These are phyloP conservation scores for Melieria crassipennis DNA, from an alignment of 2,888 invertebrate genomes.

Conservation along the genomic window DNA sequence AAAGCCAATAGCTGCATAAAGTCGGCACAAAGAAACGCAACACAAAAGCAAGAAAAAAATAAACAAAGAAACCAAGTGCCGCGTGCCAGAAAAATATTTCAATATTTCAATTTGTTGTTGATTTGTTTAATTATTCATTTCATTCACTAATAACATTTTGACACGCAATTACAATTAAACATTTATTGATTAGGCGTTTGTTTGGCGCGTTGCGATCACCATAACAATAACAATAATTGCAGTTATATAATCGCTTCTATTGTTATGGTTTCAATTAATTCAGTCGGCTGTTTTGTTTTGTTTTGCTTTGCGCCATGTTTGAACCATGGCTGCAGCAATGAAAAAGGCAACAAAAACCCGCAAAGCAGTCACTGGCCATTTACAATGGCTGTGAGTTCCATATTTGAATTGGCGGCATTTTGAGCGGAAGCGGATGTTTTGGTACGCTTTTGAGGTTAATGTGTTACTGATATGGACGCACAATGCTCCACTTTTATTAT, in stretches of 20 bases:
- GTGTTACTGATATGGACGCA: background rate
- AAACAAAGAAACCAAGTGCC: background rate
- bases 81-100: background rate
- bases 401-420: background rate
- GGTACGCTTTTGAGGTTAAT: background rate
- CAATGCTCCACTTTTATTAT: no score
- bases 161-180: no score
- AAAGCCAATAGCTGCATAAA: conserved; percentile 2
- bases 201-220: no score
- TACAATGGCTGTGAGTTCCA: background rate
- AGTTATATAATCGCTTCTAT: background rate
- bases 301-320: no score
- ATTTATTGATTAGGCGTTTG: no score
- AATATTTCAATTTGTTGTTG: no score
- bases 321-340: no score
- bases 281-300: background rate
- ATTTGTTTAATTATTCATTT: no score
- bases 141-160: no score
- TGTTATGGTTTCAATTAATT: background rate
- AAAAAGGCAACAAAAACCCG: background rate
- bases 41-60: background rate
- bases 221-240: background rate
- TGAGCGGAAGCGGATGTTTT: conserved; percentile 15
- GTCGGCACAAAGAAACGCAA: conserved; percentile 10
- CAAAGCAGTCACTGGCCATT: background rate